Conservation (phyloP, 1,140 invertebrate species). For the Bombus cullumanus region DNA sequence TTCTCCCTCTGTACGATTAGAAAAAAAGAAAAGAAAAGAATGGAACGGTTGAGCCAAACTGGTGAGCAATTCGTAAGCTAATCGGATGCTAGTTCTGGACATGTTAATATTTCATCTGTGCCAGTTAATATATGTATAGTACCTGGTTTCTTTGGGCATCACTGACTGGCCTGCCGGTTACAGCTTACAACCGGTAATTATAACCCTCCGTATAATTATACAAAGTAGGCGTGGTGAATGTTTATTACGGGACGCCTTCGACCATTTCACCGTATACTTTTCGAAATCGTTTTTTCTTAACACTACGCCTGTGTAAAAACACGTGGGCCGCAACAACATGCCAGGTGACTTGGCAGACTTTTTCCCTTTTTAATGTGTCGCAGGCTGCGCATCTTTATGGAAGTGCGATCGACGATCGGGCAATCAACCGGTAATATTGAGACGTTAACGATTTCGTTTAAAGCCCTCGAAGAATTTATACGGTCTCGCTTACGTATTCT, state of each 20-base stretch:
- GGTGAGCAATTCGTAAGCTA: constrained; percentile 16
- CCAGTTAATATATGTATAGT: constrained; percentile 35
- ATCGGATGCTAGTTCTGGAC: constrained; percentile 44
- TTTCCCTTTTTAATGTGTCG: not conserved
- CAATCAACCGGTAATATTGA: not conserved
- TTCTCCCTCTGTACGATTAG: not conserved
- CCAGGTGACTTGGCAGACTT: not conserved
- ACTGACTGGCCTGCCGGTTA: constrained; percentile 41
- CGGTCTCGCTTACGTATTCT: not conserved
- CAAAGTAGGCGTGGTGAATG: constrained; percentile 63
- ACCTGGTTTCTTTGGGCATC: constrained; percentile 40
- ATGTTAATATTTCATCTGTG: constrained; percentile 54
- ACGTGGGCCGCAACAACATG: not conserved
- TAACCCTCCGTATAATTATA: constrained; percentile 66
- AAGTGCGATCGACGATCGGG: not conserved
- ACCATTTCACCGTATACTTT: constrained; percentile 42
- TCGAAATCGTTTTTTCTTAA: constrained; percentile 39
- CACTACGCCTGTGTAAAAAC: constrained; percentile 19
- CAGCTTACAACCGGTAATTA: constrained; percentile 65
- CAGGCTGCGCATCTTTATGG: not conserved
- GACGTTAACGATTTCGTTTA: not conserved
- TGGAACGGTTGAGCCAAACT: not conserved
- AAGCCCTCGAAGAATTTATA: not conserved
- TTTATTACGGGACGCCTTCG: constrained; percentile 60
- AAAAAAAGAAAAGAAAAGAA: not conserved